phyloP scores from a whole-genome alignment of 2,797 vertebrate species.

The Cuniculus paca region DNA sequence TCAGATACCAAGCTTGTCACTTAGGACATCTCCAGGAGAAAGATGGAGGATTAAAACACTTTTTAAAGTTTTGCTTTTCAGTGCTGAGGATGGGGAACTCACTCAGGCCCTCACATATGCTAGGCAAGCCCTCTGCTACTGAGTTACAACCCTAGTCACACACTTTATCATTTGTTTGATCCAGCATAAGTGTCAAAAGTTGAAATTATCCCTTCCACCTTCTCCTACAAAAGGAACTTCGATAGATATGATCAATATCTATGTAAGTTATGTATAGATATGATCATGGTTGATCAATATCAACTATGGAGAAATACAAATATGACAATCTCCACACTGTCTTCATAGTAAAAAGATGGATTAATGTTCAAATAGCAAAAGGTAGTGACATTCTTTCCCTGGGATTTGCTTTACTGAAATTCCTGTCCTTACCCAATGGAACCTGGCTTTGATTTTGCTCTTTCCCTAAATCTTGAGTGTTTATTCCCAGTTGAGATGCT shows the following conservation, averaged over 20 bases:
- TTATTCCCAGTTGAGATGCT: conserved; percentile 58
- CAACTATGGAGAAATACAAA: background rate
- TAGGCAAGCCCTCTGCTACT: background rate
- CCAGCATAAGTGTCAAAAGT: background rate
- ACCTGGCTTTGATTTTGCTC: background rate
- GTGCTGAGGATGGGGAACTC: background rate
- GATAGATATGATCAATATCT: background rate
- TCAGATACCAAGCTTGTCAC: background rate
- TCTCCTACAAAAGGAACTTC: background rate
- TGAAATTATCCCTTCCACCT: background rate
- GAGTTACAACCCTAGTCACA: background rate
- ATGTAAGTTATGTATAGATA: too few species aligned
- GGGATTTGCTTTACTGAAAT: conserved; percentile 13
- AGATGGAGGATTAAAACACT: background rate
- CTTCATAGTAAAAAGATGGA: background rate
- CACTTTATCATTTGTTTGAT: background rate
- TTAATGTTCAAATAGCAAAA: background rate
- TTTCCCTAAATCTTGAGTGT: background rate
- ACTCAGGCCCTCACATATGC: background rate
- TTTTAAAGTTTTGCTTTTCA: background rate
- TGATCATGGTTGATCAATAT: background rate
- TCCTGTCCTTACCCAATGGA: background rate
- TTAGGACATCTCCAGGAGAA: background rate
- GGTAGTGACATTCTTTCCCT: background rate
- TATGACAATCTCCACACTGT: background rate